Evolutionary conservation across 2,888 invertebrate species (phyloP).

Genomic region (Alitta virens): DNA sequence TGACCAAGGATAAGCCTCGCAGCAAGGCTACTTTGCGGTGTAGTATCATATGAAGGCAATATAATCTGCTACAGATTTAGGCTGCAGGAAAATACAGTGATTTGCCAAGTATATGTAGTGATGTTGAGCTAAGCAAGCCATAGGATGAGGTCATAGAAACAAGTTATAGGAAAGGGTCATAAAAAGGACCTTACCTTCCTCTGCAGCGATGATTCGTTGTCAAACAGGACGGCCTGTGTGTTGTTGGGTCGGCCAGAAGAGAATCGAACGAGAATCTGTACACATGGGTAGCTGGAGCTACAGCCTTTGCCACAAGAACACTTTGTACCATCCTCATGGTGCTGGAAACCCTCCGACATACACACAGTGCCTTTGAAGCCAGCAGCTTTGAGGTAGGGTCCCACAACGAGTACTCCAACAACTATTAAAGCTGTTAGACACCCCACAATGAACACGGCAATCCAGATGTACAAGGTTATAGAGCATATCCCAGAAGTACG

Average conservation of each 20-base stretch:
- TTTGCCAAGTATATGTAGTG: too few species aligned
- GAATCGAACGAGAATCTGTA: slow-evolving; percentile 20
- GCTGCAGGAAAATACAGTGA: too few species aligned
- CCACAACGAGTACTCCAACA: slow-evolving; percentile 24
- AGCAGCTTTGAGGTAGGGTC: slow-evolving; percentile 18
- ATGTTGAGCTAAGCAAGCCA: too few species aligned
- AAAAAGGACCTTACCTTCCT: slow-evolving; percentile 23
- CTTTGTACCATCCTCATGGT: slow-evolving; percentile 16
- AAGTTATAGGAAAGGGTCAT: too few species aligned
- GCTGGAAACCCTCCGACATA: background rate
- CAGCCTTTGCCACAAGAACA: slow-evolving; percentile 28
- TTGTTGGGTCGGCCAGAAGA: slow-evolving; percentile 2
- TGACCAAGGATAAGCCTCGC: too few species aligned
- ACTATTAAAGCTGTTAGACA: slow-evolving; percentile 22
- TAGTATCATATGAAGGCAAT: too few species aligned
- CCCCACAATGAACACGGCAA: slow-evolving; percentile 20
- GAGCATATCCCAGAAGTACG: slow-evolving; percentile 14
- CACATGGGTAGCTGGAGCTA: slow-evolving; percentile 18
- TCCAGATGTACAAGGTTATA: slow-evolving; percentile 21
- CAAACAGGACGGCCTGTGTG: slow-evolving; percentile 16
- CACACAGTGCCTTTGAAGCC: slow-evolving; percentile 19
- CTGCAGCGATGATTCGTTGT: slow-evolving; percentile 18
- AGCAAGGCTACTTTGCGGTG: too few species aligned
- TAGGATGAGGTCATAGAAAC: too few species aligned
- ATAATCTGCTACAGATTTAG: too few species aligned